phyloP scores from a whole-genome alignment of 2,888 invertebrate genomes.

The Flexamia atlantica region DNA sequence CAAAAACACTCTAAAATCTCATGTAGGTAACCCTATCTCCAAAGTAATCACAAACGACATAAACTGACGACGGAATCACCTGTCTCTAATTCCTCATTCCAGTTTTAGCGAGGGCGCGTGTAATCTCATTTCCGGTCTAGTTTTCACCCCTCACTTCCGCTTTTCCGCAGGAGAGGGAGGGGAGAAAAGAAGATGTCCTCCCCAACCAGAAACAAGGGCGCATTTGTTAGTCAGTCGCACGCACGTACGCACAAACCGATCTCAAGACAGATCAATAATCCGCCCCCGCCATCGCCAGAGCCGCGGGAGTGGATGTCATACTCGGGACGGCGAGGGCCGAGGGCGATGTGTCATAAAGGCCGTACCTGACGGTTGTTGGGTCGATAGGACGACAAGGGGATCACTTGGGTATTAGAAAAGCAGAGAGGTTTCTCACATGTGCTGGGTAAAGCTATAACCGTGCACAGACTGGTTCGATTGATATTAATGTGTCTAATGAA shows the following conservation, averaged over 20 bases:
- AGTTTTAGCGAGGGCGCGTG: constrained; percentile 1
- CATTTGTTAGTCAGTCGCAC: constrained; percentile 21
- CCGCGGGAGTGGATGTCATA: background rate
- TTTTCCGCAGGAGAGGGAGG: background rate
- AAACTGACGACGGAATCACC: background rate
- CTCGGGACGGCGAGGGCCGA: background rate
- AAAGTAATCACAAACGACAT: background rate
- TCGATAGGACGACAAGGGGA: background rate
- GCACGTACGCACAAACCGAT: background rate
- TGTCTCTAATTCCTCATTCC: constrained; percentile 9
- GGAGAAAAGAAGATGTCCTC: constrained; percentile 16
- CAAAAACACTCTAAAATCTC: too few species aligned
- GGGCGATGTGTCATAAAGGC: constrained; percentile 6
- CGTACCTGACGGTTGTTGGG: constrained; percentile 6
- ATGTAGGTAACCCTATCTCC: background rate
- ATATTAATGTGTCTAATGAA: too few species aligned
- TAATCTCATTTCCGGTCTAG: constrained; percentile 41
- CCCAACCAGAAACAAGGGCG: constrained; percentile 39
- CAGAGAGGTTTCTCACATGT: too few species aligned
- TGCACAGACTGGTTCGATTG: too few species aligned
- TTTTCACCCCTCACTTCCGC: constrained; percentile 2
- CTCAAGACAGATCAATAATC: constrained; percentile 26
- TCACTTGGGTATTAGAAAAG: background rate
- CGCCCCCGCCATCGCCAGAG: background rate
- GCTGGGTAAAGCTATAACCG: too few species aligned